Evolutionary conservation across 2,888 invertebrate species (phyloP).

Genomic region (Spodoptera picta): DNA sequence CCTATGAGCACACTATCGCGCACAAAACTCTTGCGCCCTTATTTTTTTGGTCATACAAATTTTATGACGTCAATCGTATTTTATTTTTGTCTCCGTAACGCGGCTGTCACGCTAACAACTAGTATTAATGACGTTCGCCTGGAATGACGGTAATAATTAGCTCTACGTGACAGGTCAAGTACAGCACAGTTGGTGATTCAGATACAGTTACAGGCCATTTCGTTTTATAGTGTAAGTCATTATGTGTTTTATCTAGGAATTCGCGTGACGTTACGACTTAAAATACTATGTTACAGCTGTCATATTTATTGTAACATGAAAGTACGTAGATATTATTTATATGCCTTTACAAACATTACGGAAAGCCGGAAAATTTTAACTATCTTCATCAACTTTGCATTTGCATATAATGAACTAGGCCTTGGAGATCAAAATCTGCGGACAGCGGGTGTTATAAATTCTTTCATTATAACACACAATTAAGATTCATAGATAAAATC

Average conservation of each 20-base stretch:
- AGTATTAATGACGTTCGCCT: constrained; percentile 60
- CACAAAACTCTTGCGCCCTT: constrained; percentile 50
- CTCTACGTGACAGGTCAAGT: constrained; percentile 57
- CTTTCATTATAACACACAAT: constrained; percentile 5
- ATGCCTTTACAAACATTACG: constrained; percentile 19
- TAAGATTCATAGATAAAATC: constrained; percentile 17
- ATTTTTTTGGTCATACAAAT: constrained; percentile 34
- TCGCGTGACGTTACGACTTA: constrained; percentile 25
- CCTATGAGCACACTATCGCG: constrained; percentile 52
- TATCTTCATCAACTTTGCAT: constrained; percentile 2
- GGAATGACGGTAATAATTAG: constrained; percentile 60
- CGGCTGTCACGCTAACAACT: constrained; percentile 59
- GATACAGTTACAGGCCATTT: constrained; percentile 53
- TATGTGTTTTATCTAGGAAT: constrained; percentile 46
- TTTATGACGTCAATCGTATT: constrained; percentile 58
- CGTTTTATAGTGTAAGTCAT: constrained; percentile 47
- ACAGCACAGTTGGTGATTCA: constrained; percentile 49
- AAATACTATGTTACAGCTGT: constrained; percentile 39
- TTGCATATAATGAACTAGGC: constrained; percentile 21
- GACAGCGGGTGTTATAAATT: neutral
- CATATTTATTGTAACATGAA: constrained; percentile 31
- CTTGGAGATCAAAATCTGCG: constrained; percentile 31
- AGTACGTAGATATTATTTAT: constrained; percentile 37
- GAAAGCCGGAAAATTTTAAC: constrained; percentile 16
- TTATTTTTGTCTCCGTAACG: constrained; percentile 55